Evolutionary conservation across 2,113 vertebrate species (phyloP), one percentile per base, ranked within the genome.

Genomic region (Jacana jacana): DNA sequence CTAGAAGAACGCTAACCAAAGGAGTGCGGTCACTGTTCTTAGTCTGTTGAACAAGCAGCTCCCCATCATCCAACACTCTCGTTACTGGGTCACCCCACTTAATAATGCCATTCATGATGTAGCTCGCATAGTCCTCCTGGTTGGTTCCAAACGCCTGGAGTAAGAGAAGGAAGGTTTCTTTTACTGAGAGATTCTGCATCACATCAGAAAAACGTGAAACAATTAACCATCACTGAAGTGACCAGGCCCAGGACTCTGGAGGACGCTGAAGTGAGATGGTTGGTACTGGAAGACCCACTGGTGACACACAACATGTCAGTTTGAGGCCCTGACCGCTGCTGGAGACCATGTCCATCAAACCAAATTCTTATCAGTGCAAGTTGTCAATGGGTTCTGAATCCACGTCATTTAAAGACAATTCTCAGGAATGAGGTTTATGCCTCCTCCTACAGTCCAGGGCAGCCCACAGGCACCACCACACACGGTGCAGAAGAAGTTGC

Each of bases 1-100:
- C 99, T 70, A 99, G 97, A 7, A 99, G 98, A 57, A 99, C 99
- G 83, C 99, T 99, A 40, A 99, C 99, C 86, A 99, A 91, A 0
- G 99, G 99, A 0, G 99, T 99, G 19, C 99, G 99, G 81, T 99
- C 99, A 11, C 99, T 99, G 97, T 99, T 99, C 95, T 99, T 99
- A 5, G 99, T 99, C 91, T 99, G 99, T 88, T 99, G 99, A 5
- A 99, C 99, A 81, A 99, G 98, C 92, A 99, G 98, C 88, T 99
- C 99, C 54, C 99, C 99, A 30, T 99, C 99, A 79, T 99, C 99
- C 73, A 99, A 85, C 30, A 99, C 98, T 25, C 98, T 98, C 1
- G 99, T 98, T 20, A 99, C 99, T 6, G 98, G 98, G 86, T 99
- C 98, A 4, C 99, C 99, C 99, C 99, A 99, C 68, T 98, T 98